Percentiles rank a stretch among this genome's conserved stretches.
phyloP scores from a whole-genome alignment of 2,797 vertebrate species.

The Agapornis canus region DNA sequence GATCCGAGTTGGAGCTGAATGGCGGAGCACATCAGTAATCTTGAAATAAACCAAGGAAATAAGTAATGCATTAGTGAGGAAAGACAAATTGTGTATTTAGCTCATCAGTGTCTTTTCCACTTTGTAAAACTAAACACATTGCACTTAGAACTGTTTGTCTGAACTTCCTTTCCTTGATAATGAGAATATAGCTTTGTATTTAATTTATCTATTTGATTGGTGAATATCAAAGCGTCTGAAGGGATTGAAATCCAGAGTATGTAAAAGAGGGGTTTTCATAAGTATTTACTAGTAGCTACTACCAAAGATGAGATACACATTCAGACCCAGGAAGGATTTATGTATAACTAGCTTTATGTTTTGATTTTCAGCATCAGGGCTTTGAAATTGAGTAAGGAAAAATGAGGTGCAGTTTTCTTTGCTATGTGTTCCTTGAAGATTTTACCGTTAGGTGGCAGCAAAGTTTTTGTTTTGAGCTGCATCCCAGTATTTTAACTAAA shows the following conservation, averaged over 20 bases:
- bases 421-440: background rate
- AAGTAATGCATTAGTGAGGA: background rate
- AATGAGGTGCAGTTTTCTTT: background rate
- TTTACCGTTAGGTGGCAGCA: conserved; percentile 69
- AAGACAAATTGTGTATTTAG: background rate
- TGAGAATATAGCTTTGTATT: background rate
- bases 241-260: background rate
- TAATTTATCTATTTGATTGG: background rate
- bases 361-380: background rate
- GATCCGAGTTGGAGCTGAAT: conserved; percentile 84
- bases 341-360: background rate
- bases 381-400: background rate
- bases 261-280: background rate
- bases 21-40: conserved; percentile 84
- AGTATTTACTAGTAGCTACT: background rate
- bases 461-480: background rate
- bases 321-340: too few relatives aligned
- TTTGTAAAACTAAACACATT: background rate
- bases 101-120: background rate
- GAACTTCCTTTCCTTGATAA: background rate
- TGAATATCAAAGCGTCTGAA: background rate
- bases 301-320: background rate
- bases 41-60: conserved; percentile 71
- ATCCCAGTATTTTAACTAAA: background rate
- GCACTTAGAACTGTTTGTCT: background rate